Evolutionary conservation across 2,888 invertebrate genomes (phyloP).

Genomic region (Drosophila anomalata): DNA sequence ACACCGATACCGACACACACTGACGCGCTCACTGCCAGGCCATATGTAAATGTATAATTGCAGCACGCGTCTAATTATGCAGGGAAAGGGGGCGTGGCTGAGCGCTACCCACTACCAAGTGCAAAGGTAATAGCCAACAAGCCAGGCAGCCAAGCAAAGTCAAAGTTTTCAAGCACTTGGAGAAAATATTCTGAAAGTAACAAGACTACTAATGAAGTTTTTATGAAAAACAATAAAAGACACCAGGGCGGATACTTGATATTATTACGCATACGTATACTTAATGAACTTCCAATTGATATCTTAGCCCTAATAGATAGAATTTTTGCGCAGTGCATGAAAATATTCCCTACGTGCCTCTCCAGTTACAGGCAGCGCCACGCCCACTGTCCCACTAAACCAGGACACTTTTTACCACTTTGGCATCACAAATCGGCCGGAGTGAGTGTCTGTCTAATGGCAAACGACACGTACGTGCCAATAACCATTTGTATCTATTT

Average conservation of each 20-base stretch:
- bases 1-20: slow-evolving; percentile 21
- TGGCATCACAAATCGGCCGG: slow-evolving; percentile 54
- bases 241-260: background rate
- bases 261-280: background rate
- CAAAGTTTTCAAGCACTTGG: slow-evolving; percentile 1
- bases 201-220: too few relatives aligned
- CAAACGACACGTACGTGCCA: slow-evolving; percentile 79
- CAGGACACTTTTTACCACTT: slow-evolving; percentile 9
- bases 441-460: slow-evolving; percentile 74
- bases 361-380: slow-evolving; percentile 11
- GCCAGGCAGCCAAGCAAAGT: slow-evolving; percentile 10
- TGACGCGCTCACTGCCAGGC: slow-evolving; percentile 21
- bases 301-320: background rate
- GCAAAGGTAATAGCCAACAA: slow-evolving; percentile 19
- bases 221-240: background rate
- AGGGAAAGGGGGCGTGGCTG: slow-evolving; percentile 26
- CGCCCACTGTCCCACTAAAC: slow-evolving; percentile 30
- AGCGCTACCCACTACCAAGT: slow-evolving; percentile 10
- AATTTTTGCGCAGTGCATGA: background rate
- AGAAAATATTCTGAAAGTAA: background rate
- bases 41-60: slow-evolving; percentile 48
- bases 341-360: background rate
- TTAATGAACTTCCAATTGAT: background rate
- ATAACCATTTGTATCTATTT: slow-evolving; percentile 81
- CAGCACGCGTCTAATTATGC: slow-evolving; percentile 74